A percentile compares a stretch with the other conserved stretches of the same genome.
These are phyloP conservation scores for Eulemur albifrons DNA, from an alignment of 2,797 vertebrate species.

Conservation along the genomic window DNA sequence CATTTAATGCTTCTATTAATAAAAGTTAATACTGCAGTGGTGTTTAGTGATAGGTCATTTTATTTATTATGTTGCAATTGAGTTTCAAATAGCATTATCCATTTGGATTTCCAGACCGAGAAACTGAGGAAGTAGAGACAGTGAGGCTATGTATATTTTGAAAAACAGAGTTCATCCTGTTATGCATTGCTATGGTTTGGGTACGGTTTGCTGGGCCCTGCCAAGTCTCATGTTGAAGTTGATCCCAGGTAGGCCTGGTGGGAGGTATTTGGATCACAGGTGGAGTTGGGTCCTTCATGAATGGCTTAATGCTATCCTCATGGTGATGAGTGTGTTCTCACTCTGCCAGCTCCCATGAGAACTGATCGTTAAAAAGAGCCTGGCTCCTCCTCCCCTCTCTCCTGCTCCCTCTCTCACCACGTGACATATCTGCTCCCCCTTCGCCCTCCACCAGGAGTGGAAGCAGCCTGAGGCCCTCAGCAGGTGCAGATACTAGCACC, in stretches of 20 bases:
- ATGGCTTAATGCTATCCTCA: background rate
- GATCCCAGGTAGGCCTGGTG: background rate
- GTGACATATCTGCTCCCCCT: background rate
- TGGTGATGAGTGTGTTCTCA: background rate
- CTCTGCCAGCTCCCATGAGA: background rate
- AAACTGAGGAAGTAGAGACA: background rate
- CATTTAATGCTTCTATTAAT: background rate
- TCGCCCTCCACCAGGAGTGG: background rate
- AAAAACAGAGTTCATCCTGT: conserved; percentile 10
- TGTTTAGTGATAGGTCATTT: conserved; percentile 12
- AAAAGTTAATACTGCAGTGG: background rate
- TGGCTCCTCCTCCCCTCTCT: background rate
- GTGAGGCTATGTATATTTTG: background rate
- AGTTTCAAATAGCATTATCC: conserved; percentile 40
- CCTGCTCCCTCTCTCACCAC: background rate
- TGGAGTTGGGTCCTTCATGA: background rate
- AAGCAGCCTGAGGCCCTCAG: background rate
- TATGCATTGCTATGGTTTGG: background rate
- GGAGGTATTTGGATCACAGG: background rate
- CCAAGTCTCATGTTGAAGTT: background rate
- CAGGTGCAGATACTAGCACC: background rate
- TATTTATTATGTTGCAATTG: background rate
- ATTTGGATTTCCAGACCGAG: background rate
- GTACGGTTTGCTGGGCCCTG: background rate
- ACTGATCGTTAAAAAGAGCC: background rate